Percentiles rank a stretch among this genome's conserved stretches.
These are phyloP conservation scores for Schrankia costaestrigalis DNA, from an alignment of 2,888 invertebrate species.

Conservation along the genomic window DNA sequence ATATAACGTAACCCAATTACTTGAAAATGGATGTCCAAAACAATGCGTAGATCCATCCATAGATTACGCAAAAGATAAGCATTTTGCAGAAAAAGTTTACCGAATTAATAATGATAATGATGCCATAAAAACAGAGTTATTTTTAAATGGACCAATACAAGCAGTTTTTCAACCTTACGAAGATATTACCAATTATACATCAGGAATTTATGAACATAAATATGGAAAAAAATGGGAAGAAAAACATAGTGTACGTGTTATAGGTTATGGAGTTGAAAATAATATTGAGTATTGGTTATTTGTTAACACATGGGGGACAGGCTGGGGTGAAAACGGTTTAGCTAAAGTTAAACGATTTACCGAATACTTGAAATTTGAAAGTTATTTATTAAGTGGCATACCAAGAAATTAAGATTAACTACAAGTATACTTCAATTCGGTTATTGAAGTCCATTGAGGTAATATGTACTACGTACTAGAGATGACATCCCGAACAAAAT, in stretches of 20 bases:
- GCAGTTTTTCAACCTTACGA: neutral
- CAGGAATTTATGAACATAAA: slow-evolving; percentile 13
- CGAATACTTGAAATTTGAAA: slow-evolving; percentile 2
- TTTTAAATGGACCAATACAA: slow-evolving; percentile 13
- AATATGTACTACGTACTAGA: too few relatives aligned
- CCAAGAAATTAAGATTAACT: slow-evolving; percentile 9
- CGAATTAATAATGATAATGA: neutral
- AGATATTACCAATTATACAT: neutral
- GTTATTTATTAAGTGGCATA: neutral
- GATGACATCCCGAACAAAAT: too few relatives aligned
- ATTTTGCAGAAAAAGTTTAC: slow-evolving; percentile 14
- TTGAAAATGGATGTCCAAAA: neutral
- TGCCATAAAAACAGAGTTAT: slow-evolving; percentile 18
- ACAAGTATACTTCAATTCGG: too few relatives aligned
- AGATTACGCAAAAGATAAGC: slow-evolving; percentile 11
- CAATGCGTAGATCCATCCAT: slow-evolving; percentile 2
- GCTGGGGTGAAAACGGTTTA: slow-evolving; percentile 15
- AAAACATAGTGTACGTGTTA: slow-evolving; percentile 10
- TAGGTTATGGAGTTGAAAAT: slow-evolving; percentile 21
- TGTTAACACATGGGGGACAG: slow-evolving; percentile 11
- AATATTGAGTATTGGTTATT: slow-evolving; percentile 16
- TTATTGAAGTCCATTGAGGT: too few relatives aligned
- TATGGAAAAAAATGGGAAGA: accelerated
- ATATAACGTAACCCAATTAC: slow-evolving; percentile 5
- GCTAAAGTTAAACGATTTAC: slow-evolving; percentile 13